Base-by-base conservation (phyloP, 2,888 invertebrate genomes). In the Heliconius ethilla region DNA sequence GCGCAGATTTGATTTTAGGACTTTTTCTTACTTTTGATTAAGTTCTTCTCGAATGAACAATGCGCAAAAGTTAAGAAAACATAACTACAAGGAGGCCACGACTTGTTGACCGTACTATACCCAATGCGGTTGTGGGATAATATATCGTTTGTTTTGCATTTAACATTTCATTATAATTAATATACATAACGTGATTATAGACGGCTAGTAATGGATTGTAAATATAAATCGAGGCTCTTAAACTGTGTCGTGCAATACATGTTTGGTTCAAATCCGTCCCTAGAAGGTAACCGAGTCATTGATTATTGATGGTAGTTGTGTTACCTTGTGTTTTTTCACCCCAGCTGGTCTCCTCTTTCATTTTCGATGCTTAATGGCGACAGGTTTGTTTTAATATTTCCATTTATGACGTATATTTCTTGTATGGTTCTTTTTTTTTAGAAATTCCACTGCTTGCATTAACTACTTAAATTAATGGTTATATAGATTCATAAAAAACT, bases 221-320 rank as follows among this genome's bases (percentile, higher is more conserved):
- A 79, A 83, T 84, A 85, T 83, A 82, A 84, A 80, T 72, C 74
- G 73, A 83, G 83, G 74, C 81, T 85, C 79, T 40, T 82, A 76
- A 83, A 83, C 79, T 85, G 82, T 85, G 81, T 84, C 82, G 83
- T 72, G 70, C 45, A 80, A 78, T 79, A 62, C 78, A 85, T 82
- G 85, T 89, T 90, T 89, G 87, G 86, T 89, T 88, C 84, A 89
- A 33, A 87, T 93, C 93, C 93, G 93, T 93, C 93, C 93, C 89
- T 91, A 88, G 86, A 82, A 85, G 86, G 84, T 88, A 88, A 83
- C 76, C 80, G 79, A 81, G 73, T 81, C 75, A 75, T 79, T 77
- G 73, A 76, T 73, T 73, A 67, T 75, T 76, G 67, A 69, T 77
- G 65, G 70, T 75, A 25, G 45, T 74, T 37, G 33, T 59, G 55